A percentile compares a stretch with the other conserved stretches of the same genome.
phyloP scores from a whole-genome alignment of 2,113 vertebrate genomes.

The Limnothrissa miodon region DNA sequence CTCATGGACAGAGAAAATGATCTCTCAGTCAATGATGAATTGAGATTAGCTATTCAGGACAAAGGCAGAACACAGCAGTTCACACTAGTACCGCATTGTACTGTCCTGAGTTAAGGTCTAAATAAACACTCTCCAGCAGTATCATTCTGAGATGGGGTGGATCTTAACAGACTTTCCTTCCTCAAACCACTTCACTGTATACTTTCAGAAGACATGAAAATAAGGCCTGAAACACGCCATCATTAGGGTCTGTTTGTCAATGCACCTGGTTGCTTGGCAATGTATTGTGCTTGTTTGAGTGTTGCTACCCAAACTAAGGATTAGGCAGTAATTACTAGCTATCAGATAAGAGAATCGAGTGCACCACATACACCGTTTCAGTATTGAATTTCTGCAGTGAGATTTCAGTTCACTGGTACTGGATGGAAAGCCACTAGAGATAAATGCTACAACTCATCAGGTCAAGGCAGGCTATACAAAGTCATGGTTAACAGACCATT shows the following conservation, averaged over 20 bases:
- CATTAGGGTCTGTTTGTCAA: background rate
- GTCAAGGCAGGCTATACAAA: no score
- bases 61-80: background rate
- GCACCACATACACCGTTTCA: background rate
- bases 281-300: slow-evolving; percentile 13
- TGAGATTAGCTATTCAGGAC: background rate
- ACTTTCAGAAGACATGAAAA: background rate
- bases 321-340: background rate
- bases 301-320: background rate
- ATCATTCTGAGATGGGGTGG: background rate
- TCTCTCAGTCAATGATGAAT: background rate
- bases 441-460: background rate
- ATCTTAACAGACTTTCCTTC: background rate
- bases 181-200: background rate
- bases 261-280: slow-evolving; percentile 13
- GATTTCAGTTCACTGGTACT: background rate
- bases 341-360: background rate
- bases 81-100: background rate
- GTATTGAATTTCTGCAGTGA: slow-evolving; percentile 2
- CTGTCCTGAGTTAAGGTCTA: background rate
- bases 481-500: no score
- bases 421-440: background rate
- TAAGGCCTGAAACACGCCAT: background rate
- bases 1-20: background rate
- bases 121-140: background rate